Conservation (phyloP, 37 sponge, comb jelly and placozoan species). For the Chondrilla cf. caribensis region DNA sequence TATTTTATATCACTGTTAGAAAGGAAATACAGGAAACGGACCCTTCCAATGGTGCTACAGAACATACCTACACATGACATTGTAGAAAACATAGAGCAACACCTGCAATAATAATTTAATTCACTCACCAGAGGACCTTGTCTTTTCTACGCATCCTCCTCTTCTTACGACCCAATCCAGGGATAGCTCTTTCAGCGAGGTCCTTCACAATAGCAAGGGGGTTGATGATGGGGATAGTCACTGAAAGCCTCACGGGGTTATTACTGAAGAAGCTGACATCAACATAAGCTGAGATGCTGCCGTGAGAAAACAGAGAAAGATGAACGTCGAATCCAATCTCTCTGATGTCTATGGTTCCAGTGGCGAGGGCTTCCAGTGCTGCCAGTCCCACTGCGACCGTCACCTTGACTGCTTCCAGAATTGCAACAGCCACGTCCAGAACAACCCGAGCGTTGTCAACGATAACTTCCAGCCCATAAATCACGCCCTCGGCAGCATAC, state of each 20-base stretch:
- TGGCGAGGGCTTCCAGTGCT: neutral
- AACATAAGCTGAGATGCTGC: neutral
- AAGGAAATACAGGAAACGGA: no score
- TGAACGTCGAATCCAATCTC: slow-evolving; percentile 23
- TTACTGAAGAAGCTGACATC: neutral
- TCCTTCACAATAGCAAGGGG: neutral
- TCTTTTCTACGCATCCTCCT: neutral
- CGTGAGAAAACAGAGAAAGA: neutral
- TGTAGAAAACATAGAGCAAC: no score
- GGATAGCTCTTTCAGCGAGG: slow-evolving; percentile 1
- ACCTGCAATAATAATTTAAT: no score
- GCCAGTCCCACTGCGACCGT: neutral
- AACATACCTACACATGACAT: no score
- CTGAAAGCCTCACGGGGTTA: neutral
- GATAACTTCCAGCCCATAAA: neutral
- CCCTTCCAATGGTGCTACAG: no score
- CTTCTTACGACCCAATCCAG: slow-evolving; percentile 4
- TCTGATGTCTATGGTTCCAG: slow-evolving; percentile 9
- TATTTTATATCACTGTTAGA: no score
- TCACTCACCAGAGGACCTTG: no score
- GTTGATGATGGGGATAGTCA: neutral
- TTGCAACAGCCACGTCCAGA: slow-evolving; percentile 3
- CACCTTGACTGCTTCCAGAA: neutral
- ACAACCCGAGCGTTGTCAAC: slow-evolving; percentile 7
- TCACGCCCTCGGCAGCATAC: neutral